phyloP scores from a whole-genome alignment of 2,797 vertebrate genomes.

The Botia almorhae region DNA sequence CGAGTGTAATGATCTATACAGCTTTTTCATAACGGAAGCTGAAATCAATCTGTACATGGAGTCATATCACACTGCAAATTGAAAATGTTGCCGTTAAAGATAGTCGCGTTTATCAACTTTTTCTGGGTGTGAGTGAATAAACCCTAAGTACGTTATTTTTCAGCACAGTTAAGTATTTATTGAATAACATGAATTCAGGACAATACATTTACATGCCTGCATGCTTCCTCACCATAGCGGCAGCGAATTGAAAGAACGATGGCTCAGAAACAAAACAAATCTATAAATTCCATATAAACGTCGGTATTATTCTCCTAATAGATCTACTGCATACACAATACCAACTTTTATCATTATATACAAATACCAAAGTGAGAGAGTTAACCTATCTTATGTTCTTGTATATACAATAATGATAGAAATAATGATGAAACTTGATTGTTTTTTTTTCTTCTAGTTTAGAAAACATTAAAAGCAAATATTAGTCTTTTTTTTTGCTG shows the following conservation, averaged over 20 bases:
- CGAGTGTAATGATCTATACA: constrained; percentile 34
- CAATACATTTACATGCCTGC: constrained; percentile 99
- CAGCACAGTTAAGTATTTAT: constrained; percentile 97
- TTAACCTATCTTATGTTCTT: constrained; percentile 73
- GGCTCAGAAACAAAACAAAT: constrained; percentile 91
- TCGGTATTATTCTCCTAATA: constrained; percentile 92
- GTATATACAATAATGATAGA: constrained; percentile 84
- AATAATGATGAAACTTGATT: constrained; percentile 81
- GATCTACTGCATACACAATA: constrained; percentile 99
- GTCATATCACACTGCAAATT: constrained; percentile 24
- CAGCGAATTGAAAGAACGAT: constrained; percentile 96
- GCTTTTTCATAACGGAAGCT: constrained; percentile 12
- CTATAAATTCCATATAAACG: constrained; percentile 88
- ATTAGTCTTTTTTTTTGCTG: constrained; percentile 74
- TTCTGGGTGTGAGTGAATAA: constrained; percentile 71
- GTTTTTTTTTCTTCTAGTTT: constrained; percentile 83
- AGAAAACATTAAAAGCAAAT: constrained; percentile 84
- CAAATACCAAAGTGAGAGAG: constrained; percentile 84
- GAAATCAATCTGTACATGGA: constrained; percentile 19
- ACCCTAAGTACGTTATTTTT: constrained; percentile 77
- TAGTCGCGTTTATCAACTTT: constrained; percentile 58
- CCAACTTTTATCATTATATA: constrained; percentile 96
- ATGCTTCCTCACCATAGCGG: constrained; percentile 99
- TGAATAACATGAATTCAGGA: constrained; percentile 99
- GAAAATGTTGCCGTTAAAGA: constrained; percentile 10